Conservation (phyloP, 2,888 invertebrate species). For the Limnephilus marmoratus region DNA sequence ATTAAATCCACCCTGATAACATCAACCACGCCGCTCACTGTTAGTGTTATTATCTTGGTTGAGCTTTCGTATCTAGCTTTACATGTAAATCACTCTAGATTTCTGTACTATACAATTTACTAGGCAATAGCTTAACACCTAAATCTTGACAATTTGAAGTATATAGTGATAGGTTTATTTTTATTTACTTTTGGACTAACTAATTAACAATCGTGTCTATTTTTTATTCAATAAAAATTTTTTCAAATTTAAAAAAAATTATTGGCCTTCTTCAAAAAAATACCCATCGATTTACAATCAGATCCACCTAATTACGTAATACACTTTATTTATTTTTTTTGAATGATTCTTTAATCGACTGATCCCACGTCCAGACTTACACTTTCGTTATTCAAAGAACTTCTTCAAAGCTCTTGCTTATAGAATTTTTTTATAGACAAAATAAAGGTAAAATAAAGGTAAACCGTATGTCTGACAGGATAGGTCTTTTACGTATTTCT, state of each 20-base stretch:
- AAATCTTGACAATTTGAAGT: neutral
- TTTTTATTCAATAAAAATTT: neutral
- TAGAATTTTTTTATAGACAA: neutral
- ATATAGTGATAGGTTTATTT: too few species aligned
- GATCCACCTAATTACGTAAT: too few species aligned
- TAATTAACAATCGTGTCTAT: neutral
- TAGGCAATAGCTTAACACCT: neutral
- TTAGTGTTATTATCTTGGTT: neutral
- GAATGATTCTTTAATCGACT: too few species aligned
- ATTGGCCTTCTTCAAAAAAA: too few species aligned
- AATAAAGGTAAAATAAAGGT: too few species aligned
- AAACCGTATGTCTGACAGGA: too few species aligned
- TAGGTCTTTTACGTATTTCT: too few species aligned
- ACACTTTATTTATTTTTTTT: too few species aligned
- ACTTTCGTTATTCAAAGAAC: neutral
- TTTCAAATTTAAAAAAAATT: too few species aligned
- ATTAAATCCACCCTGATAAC: neutral
- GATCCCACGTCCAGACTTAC: too few species aligned
- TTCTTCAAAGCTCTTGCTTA: too few species aligned
- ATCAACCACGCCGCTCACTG: neutral
- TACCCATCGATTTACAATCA: too few species aligned
- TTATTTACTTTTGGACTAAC: neutral
- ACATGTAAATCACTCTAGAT: neutral
- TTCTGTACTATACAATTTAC: neutral
- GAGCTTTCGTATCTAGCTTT: neutral